These are phyloP conservation scores for Zygothrica quintamaculata DNA, from an alignment of 2,888 invertebrate species.

Conservation along the genomic window DNA sequence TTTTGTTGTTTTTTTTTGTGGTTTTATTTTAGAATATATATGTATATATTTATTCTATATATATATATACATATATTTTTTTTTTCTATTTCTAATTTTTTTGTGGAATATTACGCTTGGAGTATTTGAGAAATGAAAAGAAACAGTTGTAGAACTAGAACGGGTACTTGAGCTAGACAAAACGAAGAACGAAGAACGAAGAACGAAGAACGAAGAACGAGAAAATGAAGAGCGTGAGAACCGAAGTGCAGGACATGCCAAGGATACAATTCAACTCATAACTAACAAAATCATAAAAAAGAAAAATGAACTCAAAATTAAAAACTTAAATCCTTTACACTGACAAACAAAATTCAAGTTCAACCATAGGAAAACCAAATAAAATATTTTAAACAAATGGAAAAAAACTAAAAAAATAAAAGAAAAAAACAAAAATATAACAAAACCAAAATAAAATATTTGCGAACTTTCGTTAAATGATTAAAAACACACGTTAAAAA, in stretches of 20 bases:
- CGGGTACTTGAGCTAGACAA: slow-evolving; percentile 6
- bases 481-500: slow-evolving; percentile 6
- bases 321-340: too few species aligned
- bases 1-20: slow-evolving; percentile 9
- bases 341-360: too few species aligned
- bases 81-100: background rate
- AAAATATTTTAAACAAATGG: background rate
- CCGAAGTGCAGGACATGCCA: slow-evolving; percentile 47
- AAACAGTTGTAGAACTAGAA: slow-evolving; percentile 9
- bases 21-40: background rate
- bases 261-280: too few species aligned
- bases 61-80: slow-evolving; percentile 1
- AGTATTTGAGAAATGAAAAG: slow-evolving; percentile 37
- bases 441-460: too few species aligned
- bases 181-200: too few species aligned
- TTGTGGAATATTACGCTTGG: slow-evolving; percentile 43
- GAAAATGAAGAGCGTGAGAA: slow-evolving; percentile 27
- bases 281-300: slow-evolving; percentile 5
- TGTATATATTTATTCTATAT: background rate
- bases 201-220: too few species aligned
- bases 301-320: slow-evolving; percentile 27
- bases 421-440: background rate
- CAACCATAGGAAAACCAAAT: slow-evolving; percentile 16
- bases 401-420: background rate
- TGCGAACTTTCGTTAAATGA: too few species aligned